Conservation (phyloP, 2,113 vertebrate species). For the Dunckerocampus dactyliophorus region DNA sequence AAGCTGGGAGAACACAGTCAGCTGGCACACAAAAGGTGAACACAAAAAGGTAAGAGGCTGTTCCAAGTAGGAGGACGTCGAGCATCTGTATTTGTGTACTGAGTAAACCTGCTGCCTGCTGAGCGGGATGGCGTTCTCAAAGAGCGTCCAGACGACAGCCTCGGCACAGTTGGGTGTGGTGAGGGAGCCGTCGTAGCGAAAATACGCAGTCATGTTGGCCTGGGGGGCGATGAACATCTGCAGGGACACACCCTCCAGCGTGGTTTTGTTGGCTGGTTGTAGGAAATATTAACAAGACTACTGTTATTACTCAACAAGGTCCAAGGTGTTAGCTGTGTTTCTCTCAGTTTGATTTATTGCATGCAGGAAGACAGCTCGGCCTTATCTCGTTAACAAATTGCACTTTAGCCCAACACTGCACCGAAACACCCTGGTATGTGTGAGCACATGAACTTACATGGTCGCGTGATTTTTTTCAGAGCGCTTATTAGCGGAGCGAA, state of each 20-base stretch:
- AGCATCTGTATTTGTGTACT: neutral
- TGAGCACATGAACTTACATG: conserved; percentile 41
- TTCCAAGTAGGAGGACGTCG: no score
- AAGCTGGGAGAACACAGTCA: conserved; percentile 53
- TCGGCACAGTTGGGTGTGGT: conserved; percentile 77
- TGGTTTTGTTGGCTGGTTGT: conserved; percentile 35
- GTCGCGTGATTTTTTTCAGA: conserved; percentile 36
- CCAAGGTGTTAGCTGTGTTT: neutral
- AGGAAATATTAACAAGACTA: conserved; percentile 19
- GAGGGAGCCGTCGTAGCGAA: conserved; percentile 77
- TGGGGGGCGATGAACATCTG: conserved; percentile 61
- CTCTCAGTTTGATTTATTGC: conserved; percentile 11
- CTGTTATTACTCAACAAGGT: neutral
- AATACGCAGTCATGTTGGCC: conserved; percentile 52
- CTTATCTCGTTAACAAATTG: conserved; percentile 9
- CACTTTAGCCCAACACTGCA: conserved; percentile 16
- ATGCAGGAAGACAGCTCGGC: neutral
- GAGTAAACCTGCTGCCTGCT: conserved; percentile 70
- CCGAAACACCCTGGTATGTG: neutral
- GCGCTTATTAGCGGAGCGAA: conserved; percentile 54
- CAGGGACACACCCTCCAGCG: conserved; percentile 49
- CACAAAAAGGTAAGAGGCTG: neutral
- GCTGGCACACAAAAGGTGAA: conserved; percentile 26
- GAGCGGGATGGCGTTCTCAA: conserved; percentile 67
- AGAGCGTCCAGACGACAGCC: conserved; percentile 76